Percentiles rank a stretch among this genome's conserved stretches.
phyloP scores from a whole-genome alignment of 1,140 invertebrate genomes.

The Procambarus clarkii region DNA sequence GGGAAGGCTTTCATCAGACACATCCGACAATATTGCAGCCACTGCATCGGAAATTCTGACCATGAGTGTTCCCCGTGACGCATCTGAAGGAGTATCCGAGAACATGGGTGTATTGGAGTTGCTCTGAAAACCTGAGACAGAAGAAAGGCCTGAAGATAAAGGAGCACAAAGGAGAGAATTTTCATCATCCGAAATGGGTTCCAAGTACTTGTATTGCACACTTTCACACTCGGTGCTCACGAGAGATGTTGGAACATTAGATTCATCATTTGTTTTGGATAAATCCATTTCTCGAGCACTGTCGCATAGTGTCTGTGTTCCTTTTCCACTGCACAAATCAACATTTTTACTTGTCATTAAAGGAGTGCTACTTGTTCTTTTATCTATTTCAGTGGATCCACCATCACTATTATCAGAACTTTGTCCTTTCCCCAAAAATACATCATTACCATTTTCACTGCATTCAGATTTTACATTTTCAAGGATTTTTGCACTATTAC shows the following conservation, averaged over 20 bases:
- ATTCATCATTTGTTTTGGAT: neutral
- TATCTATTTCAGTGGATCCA: neutral
- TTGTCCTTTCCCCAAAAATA: conserved; percentile 25
- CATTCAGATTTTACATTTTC: neutral
- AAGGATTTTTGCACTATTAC: conserved; percentile 18
- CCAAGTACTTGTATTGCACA: conserved; percentile 24
- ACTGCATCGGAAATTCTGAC: conserved; percentile 70
- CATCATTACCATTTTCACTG: conserved; percentile 52
- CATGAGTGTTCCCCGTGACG: conserved; percentile 57
- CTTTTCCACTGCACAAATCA: neutral
- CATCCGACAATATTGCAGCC: conserved; percentile 68
- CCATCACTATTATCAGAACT: neutral
- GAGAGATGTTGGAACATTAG: neutral
- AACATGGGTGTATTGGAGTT: conserved; percentile 68
- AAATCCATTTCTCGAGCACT: neutral
- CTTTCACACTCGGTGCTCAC: conserved; percentile 24
- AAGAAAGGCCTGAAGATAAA: conserved; percentile 42
- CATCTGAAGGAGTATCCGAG: conserved; percentile 68
- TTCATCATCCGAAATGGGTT: conserved; percentile 62
- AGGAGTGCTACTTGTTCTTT: too few species aligned
- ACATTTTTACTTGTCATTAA: too few species aligned
- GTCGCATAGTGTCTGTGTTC: neutral
- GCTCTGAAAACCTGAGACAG: conserved; percentile 59
- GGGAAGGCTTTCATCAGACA: conserved; percentile 62
- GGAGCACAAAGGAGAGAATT: conserved; percentile 57